Conservation (phyloP, 2,797 vertebrate genomes). For the Bovichtus variegatus region DNA sequence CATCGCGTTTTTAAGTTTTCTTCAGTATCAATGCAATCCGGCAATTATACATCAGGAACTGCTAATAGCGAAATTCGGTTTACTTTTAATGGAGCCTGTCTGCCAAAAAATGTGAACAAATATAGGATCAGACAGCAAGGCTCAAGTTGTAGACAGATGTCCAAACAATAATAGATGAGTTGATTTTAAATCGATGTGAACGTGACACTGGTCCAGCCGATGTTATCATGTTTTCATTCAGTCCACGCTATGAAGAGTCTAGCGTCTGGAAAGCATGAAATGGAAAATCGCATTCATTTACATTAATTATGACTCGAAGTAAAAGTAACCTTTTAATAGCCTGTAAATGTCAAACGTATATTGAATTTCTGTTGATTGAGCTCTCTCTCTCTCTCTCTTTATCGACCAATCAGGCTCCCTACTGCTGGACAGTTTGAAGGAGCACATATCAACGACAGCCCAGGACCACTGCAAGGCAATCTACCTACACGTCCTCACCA, state of each 20-base stretch:
- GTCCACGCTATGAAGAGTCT: neutral
- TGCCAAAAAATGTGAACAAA: neutral
- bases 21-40: neutral
- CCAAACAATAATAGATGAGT: too few species aligned
- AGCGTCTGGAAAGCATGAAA: too few species aligned
- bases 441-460: constrained; percentile 96
- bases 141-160: neutral
- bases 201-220: neutral
- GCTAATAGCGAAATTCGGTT: neutral
- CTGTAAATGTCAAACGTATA: too few species aligned
- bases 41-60: too few species aligned
- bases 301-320: too few species aligned
- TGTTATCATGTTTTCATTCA: neutral
- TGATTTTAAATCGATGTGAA: too few species aligned
- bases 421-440: constrained; percentile 97
- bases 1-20: neutral
- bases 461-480: constrained; percentile 99
- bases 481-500: constrained; percentile 98
- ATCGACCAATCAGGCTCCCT: constrained; percentile 98
- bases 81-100: neutral
- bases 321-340: too few species aligned
- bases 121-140: neutral
- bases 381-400: too few species aligned
- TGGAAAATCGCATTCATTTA: neutral
- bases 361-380: too few species aligned